A percentile compares a stretch with the other conserved stretches of the same genome.
Evolutionary conservation across 2,113 vertebrate species (phyloP).

Genomic region (Rhineura floridana): DNA sequence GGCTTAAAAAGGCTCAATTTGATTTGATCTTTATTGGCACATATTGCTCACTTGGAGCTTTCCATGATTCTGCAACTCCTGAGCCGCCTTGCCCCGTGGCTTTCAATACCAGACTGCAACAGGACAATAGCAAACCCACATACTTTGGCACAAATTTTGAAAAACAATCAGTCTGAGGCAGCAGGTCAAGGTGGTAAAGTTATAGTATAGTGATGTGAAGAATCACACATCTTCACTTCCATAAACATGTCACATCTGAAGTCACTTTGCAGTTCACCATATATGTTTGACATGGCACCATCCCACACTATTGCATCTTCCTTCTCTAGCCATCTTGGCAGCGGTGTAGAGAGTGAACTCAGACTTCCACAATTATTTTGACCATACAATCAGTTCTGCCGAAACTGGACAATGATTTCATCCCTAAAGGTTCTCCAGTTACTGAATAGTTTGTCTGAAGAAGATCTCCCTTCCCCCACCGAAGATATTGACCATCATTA

Average conservation of each 20-base stretch:
- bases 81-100: too few relatives aligned
- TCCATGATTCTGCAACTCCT: too few relatives aligned
- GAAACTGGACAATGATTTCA: background rate
- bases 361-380: background rate
- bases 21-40: too few relatives aligned
- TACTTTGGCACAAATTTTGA: too few relatives aligned
- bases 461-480: background rate
- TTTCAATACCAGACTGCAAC: too few relatives aligned
- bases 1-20: too few relatives aligned
- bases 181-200: background rate
- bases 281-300: too few relatives aligned
- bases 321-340: background rate
- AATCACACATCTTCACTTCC: background rate
- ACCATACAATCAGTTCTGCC: background rate
- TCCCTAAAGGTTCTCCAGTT: too few relatives aligned
- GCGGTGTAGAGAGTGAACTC: background rate
- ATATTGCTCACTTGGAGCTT: too few relatives aligned
- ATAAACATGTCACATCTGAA: background rate
- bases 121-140: too few relatives aligned
- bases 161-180: too few relatives aligned
- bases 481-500: background rate
- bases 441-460: background rate
- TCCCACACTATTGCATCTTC: too few relatives aligned
- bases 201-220: background rate
- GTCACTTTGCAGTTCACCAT: background rate